A percentile compares a stretch with the other conserved stretches of the same genome.
These are phyloP conservation scores for Pampus argenteus DNA, from an alignment of 2,797 vertebrate species.

Conservation along the genomic window DNA sequence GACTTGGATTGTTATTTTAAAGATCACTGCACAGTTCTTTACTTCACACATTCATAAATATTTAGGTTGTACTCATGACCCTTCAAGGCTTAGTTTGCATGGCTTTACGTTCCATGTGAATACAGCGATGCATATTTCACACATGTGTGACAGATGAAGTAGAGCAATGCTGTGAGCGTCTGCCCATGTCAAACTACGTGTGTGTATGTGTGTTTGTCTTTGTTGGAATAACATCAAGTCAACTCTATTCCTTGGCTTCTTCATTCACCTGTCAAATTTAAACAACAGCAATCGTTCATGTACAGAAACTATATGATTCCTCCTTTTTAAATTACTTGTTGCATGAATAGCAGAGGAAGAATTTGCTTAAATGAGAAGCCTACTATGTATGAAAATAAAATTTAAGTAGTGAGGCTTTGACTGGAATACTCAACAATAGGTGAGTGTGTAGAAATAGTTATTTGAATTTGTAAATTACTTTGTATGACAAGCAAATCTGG, in stretches of 20 bases:
- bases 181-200: constrained; percentile 47
- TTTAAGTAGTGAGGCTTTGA: background rate
- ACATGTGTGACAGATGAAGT: constrained; percentile 37
- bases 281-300: constrained; percentile 3
- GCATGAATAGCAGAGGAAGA: constrained; percentile 1
- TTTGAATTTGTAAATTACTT: background rate
- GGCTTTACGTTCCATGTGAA: constrained; percentile 6
- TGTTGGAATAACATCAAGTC: constrained; percentile 30
- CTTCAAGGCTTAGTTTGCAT: background rate
- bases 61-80: background rate
- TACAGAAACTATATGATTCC: constrained; percentile 10
- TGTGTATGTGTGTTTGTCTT: constrained; percentile 41
- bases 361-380: constrained; percentile 1
- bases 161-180: constrained; percentile 59
- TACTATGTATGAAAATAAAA: background rate
- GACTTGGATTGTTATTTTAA: background rate
- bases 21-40: background rate
- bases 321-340: background rate
- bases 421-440: background rate
- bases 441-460: no score
- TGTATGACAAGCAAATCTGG: background rate
- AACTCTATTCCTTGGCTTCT: constrained; percentile 21
- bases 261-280: constrained; percentile 12
- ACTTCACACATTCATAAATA: background rate
- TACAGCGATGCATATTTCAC: constrained; percentile 45